Base-by-base conservation (phyloP, 2,888 invertebrate genomes). In the Mesoligia furuncula region DNA sequence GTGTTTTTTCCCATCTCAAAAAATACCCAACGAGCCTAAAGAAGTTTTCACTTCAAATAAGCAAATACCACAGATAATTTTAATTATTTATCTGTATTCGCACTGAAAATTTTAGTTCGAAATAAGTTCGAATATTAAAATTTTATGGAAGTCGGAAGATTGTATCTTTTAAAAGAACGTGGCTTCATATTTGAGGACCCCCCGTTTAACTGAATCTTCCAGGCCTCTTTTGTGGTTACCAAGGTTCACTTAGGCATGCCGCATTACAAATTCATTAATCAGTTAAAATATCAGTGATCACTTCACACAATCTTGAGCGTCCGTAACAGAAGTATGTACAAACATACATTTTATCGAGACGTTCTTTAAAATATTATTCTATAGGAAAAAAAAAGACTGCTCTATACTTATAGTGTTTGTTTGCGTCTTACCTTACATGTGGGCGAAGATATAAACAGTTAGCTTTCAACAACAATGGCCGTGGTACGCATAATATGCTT, bases 401-500 rank as follows among this genome's bases (percentile, higher is more conserved):
- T 66, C 36, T n/a, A 9, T n/a, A n/a, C n/a, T n/a, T 4, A 6
- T 62, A 42, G 27, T 70, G 57, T 81, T 72, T 81, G 71, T 82
- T 75, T 73, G 59, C 64, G 17, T 62, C 51, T 65, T 79, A 59
- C 70, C 68, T 62, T 77, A 81, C 83, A 84, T 78, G 84, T 86
- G 81, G 85, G 85, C 79, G 77, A 81, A 83, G 78, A 79, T 79
- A 84, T 76, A 82, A 89, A 90, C 90, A 89, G 90, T 89, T 90
- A 90, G 48, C 73, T 83, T 81, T 83, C 83, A 57, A n/a, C 86
- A 90, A 90, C 90, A 89, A 85, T 79, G 79, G 70, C 71, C 73
- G 81, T 80, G 86, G 82, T 83, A 85, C 82, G 82, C 84, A 81
- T 83, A 85, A 74, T 77, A 81, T 85, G 75, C 79, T 78, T 80